phyloP scores from a whole-genome alignment of 2,113 vertebrate genomes.

The Ciconia maguari region DNA sequence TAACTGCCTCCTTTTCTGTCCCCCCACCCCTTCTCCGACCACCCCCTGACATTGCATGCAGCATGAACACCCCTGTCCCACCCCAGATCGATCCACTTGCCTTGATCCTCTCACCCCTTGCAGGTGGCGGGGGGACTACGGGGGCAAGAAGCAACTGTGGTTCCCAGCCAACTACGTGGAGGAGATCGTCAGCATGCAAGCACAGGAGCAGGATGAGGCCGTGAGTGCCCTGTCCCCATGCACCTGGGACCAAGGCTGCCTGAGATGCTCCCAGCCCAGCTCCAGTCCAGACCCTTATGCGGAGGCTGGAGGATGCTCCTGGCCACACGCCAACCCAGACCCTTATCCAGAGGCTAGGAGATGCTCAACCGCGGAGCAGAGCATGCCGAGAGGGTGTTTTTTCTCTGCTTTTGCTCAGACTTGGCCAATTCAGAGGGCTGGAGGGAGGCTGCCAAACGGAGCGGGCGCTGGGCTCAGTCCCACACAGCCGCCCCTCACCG shows the following conservation, averaged over 20 bases:
- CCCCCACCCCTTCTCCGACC: not conserved
- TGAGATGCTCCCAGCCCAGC: not conserved
- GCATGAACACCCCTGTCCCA: not conserved
- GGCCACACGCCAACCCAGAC: rapidly evolving
- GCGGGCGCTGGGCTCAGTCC: rapidly evolving
- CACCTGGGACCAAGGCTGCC: rapidly evolving
- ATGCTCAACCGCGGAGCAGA: not conserved
- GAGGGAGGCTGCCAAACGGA: not conserved
- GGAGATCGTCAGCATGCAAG: conserved; percentile 85
- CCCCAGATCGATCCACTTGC: not conserved
- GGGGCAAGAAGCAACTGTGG: conserved; percentile 97
- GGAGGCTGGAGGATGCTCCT: not conserved
- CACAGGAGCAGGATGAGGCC: conserved; percentile 84
- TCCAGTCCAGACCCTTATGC: not conserved
- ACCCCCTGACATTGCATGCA: not conserved
- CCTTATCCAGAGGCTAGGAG: not conserved
- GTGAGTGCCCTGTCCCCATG: conserved; percentile 37
- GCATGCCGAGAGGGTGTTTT: not conserved
- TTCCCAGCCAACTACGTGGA: conserved; percentile 98
- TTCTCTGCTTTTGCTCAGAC: not conserved
- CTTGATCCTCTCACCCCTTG: conserved; percentile 49
- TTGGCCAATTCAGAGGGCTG: rapidly evolving
- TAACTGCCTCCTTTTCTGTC: conserved; percentile 45
- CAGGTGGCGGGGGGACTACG: conserved; percentile 97
- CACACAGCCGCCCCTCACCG: rapidly evolving